phyloP scores from a whole-genome alignment of 2,888 invertebrate genomes.

The Torymus auratus region DNA sequence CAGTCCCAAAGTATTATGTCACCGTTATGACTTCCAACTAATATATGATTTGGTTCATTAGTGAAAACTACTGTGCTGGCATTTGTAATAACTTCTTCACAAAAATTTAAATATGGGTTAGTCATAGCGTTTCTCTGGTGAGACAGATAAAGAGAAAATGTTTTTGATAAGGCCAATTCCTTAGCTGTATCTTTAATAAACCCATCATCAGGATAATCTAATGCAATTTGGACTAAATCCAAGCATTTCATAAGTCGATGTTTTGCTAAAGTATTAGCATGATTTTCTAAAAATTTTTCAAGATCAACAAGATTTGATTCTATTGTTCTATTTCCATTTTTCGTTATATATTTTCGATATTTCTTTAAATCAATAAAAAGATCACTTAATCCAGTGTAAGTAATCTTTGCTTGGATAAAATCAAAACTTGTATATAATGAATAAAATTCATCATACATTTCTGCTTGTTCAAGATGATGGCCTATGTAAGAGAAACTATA shows the following conservation, averaged over 20 bases:
- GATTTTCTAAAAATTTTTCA: slow-evolving; percentile 80
- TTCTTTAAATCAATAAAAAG: slow-evolving; percentile 82
- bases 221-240: slow-evolving; percentile 84
- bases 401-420: slow-evolving; percentile 85
- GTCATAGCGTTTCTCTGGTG: slow-evolving; percentile 77
- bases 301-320: slow-evolving; percentile 78
- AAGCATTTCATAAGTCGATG: slow-evolving; percentile 78
- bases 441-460: slow-evolving; percentile 79
- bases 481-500: slow-evolving; percentile 86
- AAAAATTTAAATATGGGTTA: slow-evolving; percentile 73
- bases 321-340: slow-evolving; percentile 76
- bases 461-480: slow-evolving; percentile 82
- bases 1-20: slow-evolving; percentile 80
- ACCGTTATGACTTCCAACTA: slow-evolving; percentile 78
- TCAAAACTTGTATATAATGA: slow-evolving; percentile 82
- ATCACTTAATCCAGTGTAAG: slow-evolving; percentile 83
- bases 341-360: slow-evolving; percentile 80
- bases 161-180: slow-evolving; percentile 77
- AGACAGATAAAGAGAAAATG: slow-evolving; percentile 81
- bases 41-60: slow-evolving; percentile 75
- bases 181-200: slow-evolving; percentile 80
- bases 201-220: slow-evolving; percentile 81
- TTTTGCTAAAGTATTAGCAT: slow-evolving; percentile 81
- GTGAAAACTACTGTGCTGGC: slow-evolving; percentile 75
- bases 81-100: slow-evolving; percentile 80